These are phyloP conservation scores for Dermatophagoides farinae DNA, from an alignment of 1,140 invertebrate species.

Conservation along the genomic window DNA sequence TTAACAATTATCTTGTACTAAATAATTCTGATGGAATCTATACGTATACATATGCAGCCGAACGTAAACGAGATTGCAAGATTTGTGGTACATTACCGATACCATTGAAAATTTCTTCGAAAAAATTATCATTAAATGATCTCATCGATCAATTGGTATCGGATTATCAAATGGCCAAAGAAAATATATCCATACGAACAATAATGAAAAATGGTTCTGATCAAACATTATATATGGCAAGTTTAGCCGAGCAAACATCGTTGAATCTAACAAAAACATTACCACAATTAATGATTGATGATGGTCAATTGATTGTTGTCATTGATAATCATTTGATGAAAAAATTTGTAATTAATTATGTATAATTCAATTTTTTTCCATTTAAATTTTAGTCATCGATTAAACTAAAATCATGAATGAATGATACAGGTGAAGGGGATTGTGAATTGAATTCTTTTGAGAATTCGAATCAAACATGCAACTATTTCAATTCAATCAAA, in stretches of 20 bases:
- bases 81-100: constrained; percentile 8
- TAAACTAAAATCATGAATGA: too few species aligned
- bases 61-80: constrained; percentile 35
- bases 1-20: constrained; percentile 94
- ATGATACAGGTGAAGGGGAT: too few species aligned
- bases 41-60: constrained; percentile 80
- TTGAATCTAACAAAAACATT: constrained; percentile 72
- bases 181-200: constrained; percentile 44
- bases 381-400: too few species aligned
- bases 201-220: constrained; percentile 56
- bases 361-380: not conserved
- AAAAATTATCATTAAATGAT: constrained; percentile 46
- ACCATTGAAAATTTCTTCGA: not conserved
- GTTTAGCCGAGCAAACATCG: constrained; percentile 62
- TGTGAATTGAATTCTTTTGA: too few species aligned
- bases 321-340: constrained; percentile 72
- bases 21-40: constrained; percentile 92
- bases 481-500: too few species aligned
- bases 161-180: constrained; percentile 34
- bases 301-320: constrained; percentile 64
- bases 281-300: constrained; percentile 50
- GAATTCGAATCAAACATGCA: too few species aligned
- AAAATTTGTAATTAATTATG: constrained; percentile 35
- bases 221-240: constrained; percentile 78
- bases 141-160: constrained; percentile 58